A percentile compares a stretch with the other conserved stretches of the same genome.
Conservation (phyloP, 1,140 invertebrate genomes). For the Drosophila tsacasi region DNA sequence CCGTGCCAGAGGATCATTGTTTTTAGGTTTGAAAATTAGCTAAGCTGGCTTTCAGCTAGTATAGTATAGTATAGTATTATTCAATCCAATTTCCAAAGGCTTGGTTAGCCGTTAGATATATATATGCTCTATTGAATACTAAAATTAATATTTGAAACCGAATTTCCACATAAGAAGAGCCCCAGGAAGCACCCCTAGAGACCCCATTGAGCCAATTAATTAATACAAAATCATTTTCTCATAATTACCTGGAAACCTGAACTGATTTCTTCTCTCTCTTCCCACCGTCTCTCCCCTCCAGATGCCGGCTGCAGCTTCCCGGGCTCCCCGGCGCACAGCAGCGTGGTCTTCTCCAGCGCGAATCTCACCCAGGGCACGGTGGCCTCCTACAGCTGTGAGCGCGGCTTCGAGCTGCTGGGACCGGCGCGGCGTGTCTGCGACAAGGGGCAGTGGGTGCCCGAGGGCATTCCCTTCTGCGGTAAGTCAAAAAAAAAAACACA, state of each 20-base stretch:
- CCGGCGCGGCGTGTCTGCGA: constrained; percentile 92
- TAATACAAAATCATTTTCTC: constrained; percentile 12
- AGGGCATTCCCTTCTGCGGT: constrained; percentile 98
- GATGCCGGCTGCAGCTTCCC: constrained; percentile 91
- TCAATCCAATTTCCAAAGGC: neutral
- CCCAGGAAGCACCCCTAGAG: neutral
- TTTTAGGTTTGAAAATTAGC: neutral
- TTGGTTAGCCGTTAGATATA: neutral
- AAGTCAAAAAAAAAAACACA: constrained; percentile 86
- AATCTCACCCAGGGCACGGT: constrained; percentile 89
- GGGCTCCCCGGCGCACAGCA: constrained; percentile 96
- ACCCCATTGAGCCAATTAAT: constrained; percentile 49
- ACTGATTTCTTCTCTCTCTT: constrained; percentile 3
- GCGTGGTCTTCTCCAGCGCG: constrained; percentile 91
- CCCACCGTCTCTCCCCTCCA: constrained; percentile 25
- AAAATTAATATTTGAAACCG: neutral
- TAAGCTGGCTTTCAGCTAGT: neutral
- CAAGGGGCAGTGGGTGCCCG: constrained; percentile 94
- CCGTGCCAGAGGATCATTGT: no score
- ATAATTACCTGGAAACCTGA: constrained; percentile 17
- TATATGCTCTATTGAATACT: neutral
- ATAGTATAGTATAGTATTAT: no score
- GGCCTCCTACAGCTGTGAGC: constrained; percentile 94
- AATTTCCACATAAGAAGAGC: constrained; percentile 9
- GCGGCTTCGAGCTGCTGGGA: constrained; percentile 95